These are phyloP conservation scores for Aricia agestis DNA, from an alignment of 1,140 invertebrate genomes.

Conservation along the genomic window DNA sequence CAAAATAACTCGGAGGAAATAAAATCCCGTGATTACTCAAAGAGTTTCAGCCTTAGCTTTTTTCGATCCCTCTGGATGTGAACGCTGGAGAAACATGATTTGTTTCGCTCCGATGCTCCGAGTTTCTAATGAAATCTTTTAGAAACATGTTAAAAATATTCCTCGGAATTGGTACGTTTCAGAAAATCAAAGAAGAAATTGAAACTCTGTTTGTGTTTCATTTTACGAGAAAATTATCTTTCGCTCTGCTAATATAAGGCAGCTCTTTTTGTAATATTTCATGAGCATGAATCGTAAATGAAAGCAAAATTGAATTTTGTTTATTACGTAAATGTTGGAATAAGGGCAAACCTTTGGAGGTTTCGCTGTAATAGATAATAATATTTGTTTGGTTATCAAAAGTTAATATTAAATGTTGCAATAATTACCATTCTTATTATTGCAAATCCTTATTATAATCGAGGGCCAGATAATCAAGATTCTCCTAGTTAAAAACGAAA, in stretches of 20 bases:
- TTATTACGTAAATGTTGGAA: not conserved
- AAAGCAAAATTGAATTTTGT: slow-evolving; percentile 4
- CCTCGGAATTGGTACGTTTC: not conserved
- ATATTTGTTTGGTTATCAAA: not conserved
- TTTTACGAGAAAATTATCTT: slow-evolving; percentile 12
- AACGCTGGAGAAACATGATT: slow-evolving; percentile 52
- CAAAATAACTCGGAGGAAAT: slow-evolving; percentile 43
- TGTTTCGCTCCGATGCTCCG: slow-evolving; percentile 30
- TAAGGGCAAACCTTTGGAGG: not conserved
- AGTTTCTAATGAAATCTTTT: slow-evolving; percentile 17
- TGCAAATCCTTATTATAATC: too few species aligned
- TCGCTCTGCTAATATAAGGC: not conserved
- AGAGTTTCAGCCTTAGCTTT: slow-evolving; percentile 53
- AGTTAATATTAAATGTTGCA: too few species aligned
- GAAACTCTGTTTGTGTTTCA: not conserved
- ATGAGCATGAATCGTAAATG: not conserved
- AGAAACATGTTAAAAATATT: slow-evolving; percentile 11
- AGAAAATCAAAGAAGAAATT: slow-evolving; percentile 9
- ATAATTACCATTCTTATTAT: too few species aligned
- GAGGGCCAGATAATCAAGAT: too few species aligned
- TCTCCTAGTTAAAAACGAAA: too few species aligned
- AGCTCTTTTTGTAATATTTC: slow-evolving; percentile 1
- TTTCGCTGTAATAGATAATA: too few species aligned
- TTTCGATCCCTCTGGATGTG: slow-evolving; percentile 55
- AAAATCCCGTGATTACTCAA: slow-evolving; percentile 56